phyloP scores from a whole-genome alignment of 2,797 vertebrate species.

The Poecilia wingei region DNA sequence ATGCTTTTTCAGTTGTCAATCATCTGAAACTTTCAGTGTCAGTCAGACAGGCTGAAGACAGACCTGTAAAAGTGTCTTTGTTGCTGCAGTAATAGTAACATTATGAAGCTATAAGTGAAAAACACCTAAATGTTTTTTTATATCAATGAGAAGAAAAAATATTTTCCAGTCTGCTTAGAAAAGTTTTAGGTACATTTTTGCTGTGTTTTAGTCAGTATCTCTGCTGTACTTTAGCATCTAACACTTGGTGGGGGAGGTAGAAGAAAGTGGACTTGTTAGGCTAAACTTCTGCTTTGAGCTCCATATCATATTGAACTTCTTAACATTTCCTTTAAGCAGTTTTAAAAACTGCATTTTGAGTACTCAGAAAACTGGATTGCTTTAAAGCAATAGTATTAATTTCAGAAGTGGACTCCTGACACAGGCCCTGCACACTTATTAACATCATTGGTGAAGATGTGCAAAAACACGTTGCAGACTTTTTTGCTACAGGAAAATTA shows the following conservation, averaged over 20 bases:
- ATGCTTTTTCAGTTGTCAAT: conserved; percentile 13
- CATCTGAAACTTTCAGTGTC: conserved; percentile 18
- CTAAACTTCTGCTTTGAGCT: neutral
- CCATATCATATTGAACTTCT: neutral
- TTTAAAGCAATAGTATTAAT: neutral
- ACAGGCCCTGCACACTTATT: neutral
- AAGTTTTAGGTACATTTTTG: neutral
- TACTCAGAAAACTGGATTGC: neutral
- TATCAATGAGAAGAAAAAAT: neutral
- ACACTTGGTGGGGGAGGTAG: neutral
- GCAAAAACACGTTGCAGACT: neutral
- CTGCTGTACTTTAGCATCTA: neutral
- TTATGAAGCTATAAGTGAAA: neutral
- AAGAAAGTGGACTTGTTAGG: neutral
- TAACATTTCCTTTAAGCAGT: neutral
- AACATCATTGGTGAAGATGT: neutral
- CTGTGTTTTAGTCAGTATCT: neutral
- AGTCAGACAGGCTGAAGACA: neutral
- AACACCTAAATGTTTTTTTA: neutral
- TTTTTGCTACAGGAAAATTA: neutral
- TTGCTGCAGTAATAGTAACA: neutral
- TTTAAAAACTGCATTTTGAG: neutral
- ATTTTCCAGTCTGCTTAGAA: neutral
- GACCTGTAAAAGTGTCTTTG: neutral
- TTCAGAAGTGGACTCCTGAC: neutral